Percentiles rank a stretch among this genome's conserved stretches.
Evolutionary conservation across 2,113 vertebrate species (phyloP).

Genomic region (Saimiri boliviensis): DNA sequence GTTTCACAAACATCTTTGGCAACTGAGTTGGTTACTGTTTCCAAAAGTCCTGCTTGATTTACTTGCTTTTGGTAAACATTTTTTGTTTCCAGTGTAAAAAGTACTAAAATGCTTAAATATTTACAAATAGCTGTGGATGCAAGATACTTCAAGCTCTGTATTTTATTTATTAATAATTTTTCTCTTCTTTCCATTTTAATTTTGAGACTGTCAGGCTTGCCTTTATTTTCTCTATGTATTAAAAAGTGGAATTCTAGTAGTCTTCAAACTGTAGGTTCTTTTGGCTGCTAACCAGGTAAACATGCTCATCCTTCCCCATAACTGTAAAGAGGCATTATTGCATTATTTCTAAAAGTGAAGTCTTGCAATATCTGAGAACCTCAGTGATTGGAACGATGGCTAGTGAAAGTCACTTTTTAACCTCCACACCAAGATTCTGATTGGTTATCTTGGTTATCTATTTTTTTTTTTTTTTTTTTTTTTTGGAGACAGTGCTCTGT

Average conservation of each 20-base stretch:
- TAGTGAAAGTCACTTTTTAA: neutral
- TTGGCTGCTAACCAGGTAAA: neutral
- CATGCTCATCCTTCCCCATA: neutral
- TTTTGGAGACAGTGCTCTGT: too few species aligned
- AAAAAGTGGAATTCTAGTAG: neutral
- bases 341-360: neutral
- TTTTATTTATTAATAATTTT: slow-evolving; percentile 23
- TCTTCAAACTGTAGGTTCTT: neutral
- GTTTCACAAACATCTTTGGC: neutral
- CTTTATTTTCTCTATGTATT: neutral
- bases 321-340: neutral
- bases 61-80: neutral
- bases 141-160: neutral
- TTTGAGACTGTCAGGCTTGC: neutral
- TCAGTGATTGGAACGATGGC: neutral
- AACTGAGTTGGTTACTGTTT: neutral
- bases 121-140: neutral
- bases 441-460: too few species aligned
- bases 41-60: neutral
- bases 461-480: too few species aligned
- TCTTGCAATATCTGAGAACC: neutral
- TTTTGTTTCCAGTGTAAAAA: slow-evolving; percentile 26
- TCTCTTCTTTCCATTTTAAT: neutral
- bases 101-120: neutral
- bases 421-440: neutral